phyloP scores from a whole-genome alignment of 2,797 vertebrate genomes.

The Myotis pilosus region DNA sequence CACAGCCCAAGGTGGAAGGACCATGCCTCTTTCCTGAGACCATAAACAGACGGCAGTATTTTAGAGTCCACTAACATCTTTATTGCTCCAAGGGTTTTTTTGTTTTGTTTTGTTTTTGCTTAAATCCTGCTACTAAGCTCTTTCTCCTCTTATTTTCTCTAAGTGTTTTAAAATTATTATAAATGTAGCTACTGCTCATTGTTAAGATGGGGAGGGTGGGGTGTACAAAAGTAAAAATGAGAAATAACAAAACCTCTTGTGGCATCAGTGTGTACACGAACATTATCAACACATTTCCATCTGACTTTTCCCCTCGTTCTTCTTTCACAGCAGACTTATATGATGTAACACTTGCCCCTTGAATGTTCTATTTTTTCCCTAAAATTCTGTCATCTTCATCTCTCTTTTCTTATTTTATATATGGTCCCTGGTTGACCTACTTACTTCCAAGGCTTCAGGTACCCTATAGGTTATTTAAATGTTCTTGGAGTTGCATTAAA shows the following conservation, averaged over 20 bases:
- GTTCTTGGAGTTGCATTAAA: background rate
- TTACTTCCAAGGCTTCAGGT: background rate
- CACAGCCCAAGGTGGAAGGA: background rate
- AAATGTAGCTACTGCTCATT: background rate
- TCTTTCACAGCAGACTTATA: background rate
- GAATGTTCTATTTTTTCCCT: background rate
- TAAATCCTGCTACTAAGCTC: background rate
- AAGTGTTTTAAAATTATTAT: background rate
- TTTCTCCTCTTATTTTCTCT: background rate
- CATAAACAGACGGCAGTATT: background rate
- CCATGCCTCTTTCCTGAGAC: background rate
- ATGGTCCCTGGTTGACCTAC: background rate
- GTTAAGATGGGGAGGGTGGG: background rate
- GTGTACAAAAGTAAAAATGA: slow-evolving; percentile 4
- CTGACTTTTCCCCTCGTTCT: background rate
- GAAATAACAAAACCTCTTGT: background rate
- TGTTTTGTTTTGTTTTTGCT: background rate
- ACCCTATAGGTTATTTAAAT: background rate
- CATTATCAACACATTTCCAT: background rate
- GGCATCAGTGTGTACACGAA: background rate
- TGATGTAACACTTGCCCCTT: background rate
- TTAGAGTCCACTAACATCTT: background rate
- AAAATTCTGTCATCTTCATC: background rate
- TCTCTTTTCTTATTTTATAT: background rate
- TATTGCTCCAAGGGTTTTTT: background rate